phyloP scores from a whole-genome alignment of 2,888 invertebrate genomes.

The Drosophila formosana region DNA sequence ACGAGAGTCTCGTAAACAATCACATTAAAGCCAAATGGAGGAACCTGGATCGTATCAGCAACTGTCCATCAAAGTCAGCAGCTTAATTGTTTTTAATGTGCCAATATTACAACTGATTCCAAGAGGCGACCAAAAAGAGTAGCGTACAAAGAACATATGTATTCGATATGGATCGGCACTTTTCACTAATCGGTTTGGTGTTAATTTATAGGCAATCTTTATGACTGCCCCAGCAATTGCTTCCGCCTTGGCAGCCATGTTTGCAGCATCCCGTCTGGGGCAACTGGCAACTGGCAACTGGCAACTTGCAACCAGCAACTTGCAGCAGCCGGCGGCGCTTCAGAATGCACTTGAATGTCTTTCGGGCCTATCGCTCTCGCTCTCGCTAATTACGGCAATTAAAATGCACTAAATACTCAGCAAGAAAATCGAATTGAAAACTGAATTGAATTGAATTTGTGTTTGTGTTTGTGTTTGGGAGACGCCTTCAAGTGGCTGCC shows the following conservation, averaged over 20 bases:
- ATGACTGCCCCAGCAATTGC: slow-evolving; percentile 60
- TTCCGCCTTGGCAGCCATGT: slow-evolving; percentile 77
- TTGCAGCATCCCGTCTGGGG: slow-evolving; percentile 39
- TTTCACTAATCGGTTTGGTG: slow-evolving; percentile 81
- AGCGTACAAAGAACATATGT: slow-evolving; percentile 65
- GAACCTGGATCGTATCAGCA: slow-evolving; percentile 34
- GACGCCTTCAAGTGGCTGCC: slow-evolving; percentile 71
- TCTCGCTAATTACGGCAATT: slow-evolving; percentile 80
- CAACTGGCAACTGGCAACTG: not conserved
- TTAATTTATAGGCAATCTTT: slow-evolving; percentile 77
- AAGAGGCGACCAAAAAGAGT: not conserved
- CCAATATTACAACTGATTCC: slow-evolving; percentile 63
- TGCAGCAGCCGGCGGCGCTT: slow-evolving; percentile 50
- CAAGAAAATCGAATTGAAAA: slow-evolving; percentile 42
- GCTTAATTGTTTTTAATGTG: slow-evolving; percentile 76
- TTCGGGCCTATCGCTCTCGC: slow-evolving; percentile 44
- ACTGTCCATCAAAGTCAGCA: slow-evolving; percentile 54
- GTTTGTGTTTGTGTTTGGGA: slow-evolving; percentile 10
- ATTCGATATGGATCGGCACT: slow-evolving; percentile 73
- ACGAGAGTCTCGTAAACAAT: slow-evolving; percentile 15
- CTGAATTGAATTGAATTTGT: slow-evolving; percentile 36
- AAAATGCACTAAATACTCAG: slow-evolving; percentile 74
- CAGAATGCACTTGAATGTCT: slow-evolving; percentile 69
- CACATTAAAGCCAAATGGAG: slow-evolving; percentile 39
- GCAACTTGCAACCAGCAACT: slow-evolving; percentile 9